A percentile compares a stretch with the other conserved stretches of the same genome.
Conservation (phyloP, 2,797 vertebrate genomes). For the Pampus argenteus region DNA sequence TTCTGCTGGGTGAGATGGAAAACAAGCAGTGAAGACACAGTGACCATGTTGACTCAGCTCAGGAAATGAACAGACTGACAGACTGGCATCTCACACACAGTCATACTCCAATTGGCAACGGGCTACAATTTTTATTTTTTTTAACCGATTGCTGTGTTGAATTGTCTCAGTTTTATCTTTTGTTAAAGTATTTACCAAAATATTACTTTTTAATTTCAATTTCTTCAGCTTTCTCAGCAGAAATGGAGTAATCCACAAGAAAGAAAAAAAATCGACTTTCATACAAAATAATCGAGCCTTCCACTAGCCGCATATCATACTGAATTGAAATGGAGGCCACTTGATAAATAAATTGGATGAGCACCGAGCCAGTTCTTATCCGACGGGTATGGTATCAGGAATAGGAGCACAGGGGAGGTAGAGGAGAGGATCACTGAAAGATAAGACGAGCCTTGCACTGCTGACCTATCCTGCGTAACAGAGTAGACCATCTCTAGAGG, state of each 20-base stretch:
- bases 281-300: constrained; percentile 1
- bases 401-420: neutral
- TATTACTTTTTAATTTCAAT: neutral
- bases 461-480: constrained; percentile 20
- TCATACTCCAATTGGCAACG: constrained; percentile 5
- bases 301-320: constrained; percentile 7
- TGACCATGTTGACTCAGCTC: constrained; percentile 27
- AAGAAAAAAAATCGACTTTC: constrained; percentile 15
- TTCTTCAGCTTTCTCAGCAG: neutral
- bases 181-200: constrained; percentile 4
- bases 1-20: constrained; percentile 16
- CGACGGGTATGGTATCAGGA: constrained; percentile 15
- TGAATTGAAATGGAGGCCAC: constrained; percentile 31
- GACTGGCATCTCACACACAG: constrained; percentile 4
- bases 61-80: constrained; percentile 38
- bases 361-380: constrained; percentile 34
- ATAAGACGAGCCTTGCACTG: constrained; percentile 13
- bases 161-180: neutral
- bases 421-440: constrained; percentile 10
- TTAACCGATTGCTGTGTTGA: neutral
- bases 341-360: constrained; percentile 44
- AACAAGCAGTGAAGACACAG: constrained; percentile 28
- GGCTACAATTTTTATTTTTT: constrained; percentile 10
- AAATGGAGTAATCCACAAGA: neutral
- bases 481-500: constrained; percentile 24